Evolutionary conservation across 2,797 vertebrate genomes (phyloP).

Genomic region (Pseudotriccus pelzelni): DNA sequence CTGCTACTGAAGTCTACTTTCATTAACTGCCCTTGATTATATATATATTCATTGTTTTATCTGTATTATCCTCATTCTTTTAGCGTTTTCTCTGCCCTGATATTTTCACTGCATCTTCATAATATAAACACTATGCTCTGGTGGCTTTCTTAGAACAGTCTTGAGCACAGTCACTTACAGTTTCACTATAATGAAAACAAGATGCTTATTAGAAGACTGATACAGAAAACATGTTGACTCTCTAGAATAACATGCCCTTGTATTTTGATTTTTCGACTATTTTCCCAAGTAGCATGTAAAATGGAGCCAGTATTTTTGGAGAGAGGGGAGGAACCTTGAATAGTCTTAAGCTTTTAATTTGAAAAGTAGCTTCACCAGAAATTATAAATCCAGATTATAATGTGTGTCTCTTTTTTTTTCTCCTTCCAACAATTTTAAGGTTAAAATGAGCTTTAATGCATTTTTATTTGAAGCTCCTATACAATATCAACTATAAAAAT

Average conservation of each 20-base stretch:
- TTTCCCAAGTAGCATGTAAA: not conserved
- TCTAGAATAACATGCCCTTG: not conserved
- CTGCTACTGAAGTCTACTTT: not conserved
- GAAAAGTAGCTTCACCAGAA: not conserved
- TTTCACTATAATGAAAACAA: not conserved
- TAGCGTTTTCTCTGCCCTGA: not conserved
- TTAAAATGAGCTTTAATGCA: constrained; percentile 6
- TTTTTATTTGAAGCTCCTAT: not conserved
- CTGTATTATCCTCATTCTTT: not conserved
- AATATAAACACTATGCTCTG: not conserved
- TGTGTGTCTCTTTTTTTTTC: not conserved
- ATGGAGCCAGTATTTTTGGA: not conserved
- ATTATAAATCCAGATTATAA: not conserved
- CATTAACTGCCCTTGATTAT: not conserved
- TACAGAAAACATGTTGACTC: not conserved
- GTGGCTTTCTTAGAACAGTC: not conserved
- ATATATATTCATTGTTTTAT: not conserved
- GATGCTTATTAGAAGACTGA: not conserved
- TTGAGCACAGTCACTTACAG: not conserved
- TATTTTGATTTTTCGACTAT: not conserved
- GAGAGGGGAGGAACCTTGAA: not conserved
- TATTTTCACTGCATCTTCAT: not conserved
- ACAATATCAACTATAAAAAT: constrained; percentile 46
- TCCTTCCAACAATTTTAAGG: not conserved
- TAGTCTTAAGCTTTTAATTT: not conserved